These are phyloP conservation scores for Emmelina monodactyla DNA, from an alignment of 2,888 invertebrate genomes.

Conservation along the genomic window DNA sequence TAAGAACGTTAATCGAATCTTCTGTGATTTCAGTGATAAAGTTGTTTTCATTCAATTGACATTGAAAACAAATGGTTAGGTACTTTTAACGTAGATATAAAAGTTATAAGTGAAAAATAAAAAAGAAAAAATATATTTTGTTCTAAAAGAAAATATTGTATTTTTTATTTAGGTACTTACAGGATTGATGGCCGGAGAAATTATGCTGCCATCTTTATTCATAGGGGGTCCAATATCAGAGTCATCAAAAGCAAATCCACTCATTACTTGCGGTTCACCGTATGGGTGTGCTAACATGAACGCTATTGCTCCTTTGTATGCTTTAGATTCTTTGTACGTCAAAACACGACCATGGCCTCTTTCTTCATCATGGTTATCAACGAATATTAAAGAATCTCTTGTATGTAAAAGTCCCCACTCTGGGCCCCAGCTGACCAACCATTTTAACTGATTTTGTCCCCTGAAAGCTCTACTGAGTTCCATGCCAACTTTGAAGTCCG, in stretches of 20 bases:
- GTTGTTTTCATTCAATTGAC: too few species aligned
- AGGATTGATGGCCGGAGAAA: conserved; percentile 70
- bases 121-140: too few species aligned
- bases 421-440: conserved; percentile 68
- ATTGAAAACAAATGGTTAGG: too few species aligned
- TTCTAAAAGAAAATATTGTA: too few species aligned
- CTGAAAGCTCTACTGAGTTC: conserved; percentile 47
- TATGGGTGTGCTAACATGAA: conserved; percentile 87
- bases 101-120: too few species aligned
- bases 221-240: conserved; percentile 74
- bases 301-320: conserved; percentile 81
- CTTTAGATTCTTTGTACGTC: conserved; percentile 69
- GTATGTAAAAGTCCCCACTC: conserved; percentile 69
- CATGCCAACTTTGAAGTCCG: conserved; percentile 65
- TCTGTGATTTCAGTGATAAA: too few species aligned
- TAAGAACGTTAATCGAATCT: too few species aligned
- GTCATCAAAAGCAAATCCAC: conserved; percentile 77
- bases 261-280: conserved; percentile 83
- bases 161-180: conserved; percentile 25
- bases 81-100: too few species aligned
- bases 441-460: conserved; percentile 65
- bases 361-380: conserved; percentile 87
- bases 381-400: conserved; percentile 70
- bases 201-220: conserved; percentile 65
- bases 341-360: conserved; percentile 69